phyloP scores from a whole-genome alignment of 2,888 invertebrate genomes.

The Eupithecia subfuscata region DNA sequence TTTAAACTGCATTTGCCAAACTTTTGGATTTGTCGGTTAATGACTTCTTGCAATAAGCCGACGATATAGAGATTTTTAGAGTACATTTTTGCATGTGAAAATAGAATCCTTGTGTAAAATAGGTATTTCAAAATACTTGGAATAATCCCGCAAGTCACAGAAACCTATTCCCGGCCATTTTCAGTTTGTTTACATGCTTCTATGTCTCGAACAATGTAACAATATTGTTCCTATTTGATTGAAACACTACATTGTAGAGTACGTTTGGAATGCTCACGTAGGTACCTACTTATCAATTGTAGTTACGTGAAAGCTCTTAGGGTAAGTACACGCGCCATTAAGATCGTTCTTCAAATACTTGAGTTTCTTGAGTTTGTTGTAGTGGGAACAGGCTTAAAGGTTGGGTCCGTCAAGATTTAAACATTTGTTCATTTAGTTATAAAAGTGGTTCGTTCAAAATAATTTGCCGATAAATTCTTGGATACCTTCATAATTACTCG shows the following conservation, averaged over 20 bases:
- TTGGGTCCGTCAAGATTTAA: background rate
- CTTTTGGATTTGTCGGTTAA: no score
- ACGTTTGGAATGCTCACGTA: constrained; percentile 8
- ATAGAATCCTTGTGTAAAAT: background rate
- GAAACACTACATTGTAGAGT: constrained; percentile 19
- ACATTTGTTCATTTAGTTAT: background rate
- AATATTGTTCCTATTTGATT: constrained; percentile 24
- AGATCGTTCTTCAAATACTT: constrained; percentile 12
- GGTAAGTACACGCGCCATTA: constrained; percentile 12
- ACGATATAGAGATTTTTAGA: background rate
- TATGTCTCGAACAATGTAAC: constrained; percentile 4
- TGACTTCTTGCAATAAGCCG: no score
- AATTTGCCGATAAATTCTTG: background rate
- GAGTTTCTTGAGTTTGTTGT: background rate
- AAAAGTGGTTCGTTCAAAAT: background rate
- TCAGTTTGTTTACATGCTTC: background rate
- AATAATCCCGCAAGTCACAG: background rate
- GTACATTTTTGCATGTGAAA: background rate
- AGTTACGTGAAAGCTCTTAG: constrained; percentile 4
- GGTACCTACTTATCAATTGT: constrained; percentile 14
- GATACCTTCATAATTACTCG: background rate
- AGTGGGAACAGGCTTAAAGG: background rate
- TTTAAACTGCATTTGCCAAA: no score
- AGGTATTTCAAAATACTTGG: background rate
- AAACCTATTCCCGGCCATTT: background rate